phyloP scores from a whole-genome alignment of 2,113 vertebrate genomes.

The Heterotis niloticus region DNA sequence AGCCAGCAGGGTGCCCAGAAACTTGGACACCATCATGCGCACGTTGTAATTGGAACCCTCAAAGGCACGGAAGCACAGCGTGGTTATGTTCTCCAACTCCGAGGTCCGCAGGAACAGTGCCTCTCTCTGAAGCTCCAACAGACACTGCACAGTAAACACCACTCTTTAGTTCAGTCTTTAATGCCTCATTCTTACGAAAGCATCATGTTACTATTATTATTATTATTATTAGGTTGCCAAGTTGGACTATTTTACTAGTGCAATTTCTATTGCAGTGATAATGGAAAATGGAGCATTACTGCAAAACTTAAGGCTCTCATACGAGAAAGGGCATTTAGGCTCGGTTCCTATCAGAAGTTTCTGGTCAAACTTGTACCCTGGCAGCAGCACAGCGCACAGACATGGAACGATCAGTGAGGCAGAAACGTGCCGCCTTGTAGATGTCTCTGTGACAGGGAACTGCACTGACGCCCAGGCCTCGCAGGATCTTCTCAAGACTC shows the following conservation, averaged over 20 bases:
- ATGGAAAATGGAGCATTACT: too few species aligned
- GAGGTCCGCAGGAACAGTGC: slow-evolving; percentile 84
- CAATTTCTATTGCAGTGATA: too few species aligned
- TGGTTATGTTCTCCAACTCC: slow-evolving; percentile 83
- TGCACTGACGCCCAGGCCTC: slow-evolving; percentile 75
- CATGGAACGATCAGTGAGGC: slow-evolving; percentile 88
- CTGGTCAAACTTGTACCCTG: slow-evolving; percentile 64
- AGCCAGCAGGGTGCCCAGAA: slow-evolving; percentile 82
- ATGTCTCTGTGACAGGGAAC: slow-evolving; percentile 80
- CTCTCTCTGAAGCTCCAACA: slow-evolving; percentile 88
- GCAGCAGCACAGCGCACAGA: slow-evolving; percentile 87
- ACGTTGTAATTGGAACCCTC: slow-evolving; percentile 87
- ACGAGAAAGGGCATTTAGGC: too few species aligned
- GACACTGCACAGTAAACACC: slow-evolving; percentile 64
- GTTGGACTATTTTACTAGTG: too few species aligned
- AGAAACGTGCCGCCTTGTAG: slow-evolving; percentile 83
- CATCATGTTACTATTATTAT: too few species aligned
- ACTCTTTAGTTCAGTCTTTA: neutral
- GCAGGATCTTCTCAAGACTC: slow-evolving; percentile 79
- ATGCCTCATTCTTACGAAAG: neutral
- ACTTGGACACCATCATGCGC: slow-evolving; percentile 74
- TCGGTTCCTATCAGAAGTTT: too few species aligned
- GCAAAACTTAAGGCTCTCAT: too few species aligned
- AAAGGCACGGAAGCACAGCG: slow-evolving; percentile 88
- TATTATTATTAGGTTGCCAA: too few species aligned